Evolutionary conservation across 2,888 invertebrate genomes (phyloP).

Genomic region (Odontothrips loti): DNA sequence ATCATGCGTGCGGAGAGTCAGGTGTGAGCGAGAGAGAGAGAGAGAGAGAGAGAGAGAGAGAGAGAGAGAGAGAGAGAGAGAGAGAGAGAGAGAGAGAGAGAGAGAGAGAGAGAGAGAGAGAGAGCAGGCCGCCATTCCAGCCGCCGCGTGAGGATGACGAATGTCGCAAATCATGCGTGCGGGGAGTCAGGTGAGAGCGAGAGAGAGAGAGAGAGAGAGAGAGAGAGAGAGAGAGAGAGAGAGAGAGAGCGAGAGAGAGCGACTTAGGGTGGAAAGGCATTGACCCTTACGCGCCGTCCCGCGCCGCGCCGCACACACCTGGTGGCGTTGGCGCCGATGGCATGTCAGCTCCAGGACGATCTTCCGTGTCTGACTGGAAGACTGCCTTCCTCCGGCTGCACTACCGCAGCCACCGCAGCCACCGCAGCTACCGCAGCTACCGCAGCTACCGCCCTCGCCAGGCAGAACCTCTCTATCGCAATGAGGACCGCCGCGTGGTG

Average conservation of each 20-base stretch:
- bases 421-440: no score
- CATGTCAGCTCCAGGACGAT: background rate
- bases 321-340: background rate
- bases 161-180: background rate
- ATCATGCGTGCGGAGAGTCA: background rate
- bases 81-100: no score
- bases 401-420: no score
- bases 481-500: no score
- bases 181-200: background rate
- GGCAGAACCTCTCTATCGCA: no score
- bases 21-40: background rate
- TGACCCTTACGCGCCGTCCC: background rate
- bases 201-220: background rate
- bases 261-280: no score
- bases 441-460: no score
- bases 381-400: no score
- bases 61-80: no score
- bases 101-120: conserved; percentile 11
- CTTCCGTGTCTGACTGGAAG: background rate
- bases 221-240: no score
- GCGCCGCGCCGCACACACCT: background rate
- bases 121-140: background rate
- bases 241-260: no score
- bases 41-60: background rate
- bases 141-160: background rate